Evolutionary conservation across 1,140 invertebrate species (phyloP).

Genomic region (Pogonomyrmex californicus): DNA sequence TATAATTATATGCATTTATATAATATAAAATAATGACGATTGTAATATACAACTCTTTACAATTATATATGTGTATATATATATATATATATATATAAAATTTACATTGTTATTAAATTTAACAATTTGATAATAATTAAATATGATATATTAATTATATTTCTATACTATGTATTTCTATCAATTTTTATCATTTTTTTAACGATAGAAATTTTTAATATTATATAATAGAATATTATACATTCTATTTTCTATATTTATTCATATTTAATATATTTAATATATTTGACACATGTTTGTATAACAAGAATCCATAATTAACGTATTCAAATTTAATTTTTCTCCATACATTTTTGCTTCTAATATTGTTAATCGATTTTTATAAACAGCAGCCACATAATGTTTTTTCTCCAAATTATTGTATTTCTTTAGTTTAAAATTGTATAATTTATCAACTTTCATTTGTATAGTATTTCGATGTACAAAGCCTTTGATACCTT

Average conservation of each 20-base stretch:
- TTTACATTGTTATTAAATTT: background rate
- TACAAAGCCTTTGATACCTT: constrained; percentile 79
- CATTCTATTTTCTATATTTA: background rate
- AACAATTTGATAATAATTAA: background rate
- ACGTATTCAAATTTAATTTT: constrained; percentile 75
- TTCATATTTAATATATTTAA: constrained; percentile 29
- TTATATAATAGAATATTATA: background rate
- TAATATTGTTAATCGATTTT: constrained; percentile 81
- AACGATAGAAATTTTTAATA: background rate
- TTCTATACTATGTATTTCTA: background rate
- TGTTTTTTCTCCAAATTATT: constrained; percentile 69
- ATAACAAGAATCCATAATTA: constrained; percentile 19
- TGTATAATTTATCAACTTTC: constrained; percentile 69
- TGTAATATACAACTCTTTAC: background rate
- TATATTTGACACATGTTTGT: constrained; percentile 64
- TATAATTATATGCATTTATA: background rate
- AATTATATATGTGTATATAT: background rate
- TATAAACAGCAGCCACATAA: constrained; percentile 68
- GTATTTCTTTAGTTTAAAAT: constrained; percentile 67
- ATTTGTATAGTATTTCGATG: constrained; percentile 75
- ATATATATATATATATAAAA: background rate
- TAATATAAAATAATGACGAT: background rate
- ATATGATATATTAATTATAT: constrained; percentile 9
- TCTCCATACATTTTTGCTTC: constrained; percentile 85
- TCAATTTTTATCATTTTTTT: constrained; percentile 3